Evolutionary conservation across 1,140 invertebrate genomes (phyloP), one percentile per base, ranked within the genome.

Genomic region (Teleogryllus occipitalis): DNA sequence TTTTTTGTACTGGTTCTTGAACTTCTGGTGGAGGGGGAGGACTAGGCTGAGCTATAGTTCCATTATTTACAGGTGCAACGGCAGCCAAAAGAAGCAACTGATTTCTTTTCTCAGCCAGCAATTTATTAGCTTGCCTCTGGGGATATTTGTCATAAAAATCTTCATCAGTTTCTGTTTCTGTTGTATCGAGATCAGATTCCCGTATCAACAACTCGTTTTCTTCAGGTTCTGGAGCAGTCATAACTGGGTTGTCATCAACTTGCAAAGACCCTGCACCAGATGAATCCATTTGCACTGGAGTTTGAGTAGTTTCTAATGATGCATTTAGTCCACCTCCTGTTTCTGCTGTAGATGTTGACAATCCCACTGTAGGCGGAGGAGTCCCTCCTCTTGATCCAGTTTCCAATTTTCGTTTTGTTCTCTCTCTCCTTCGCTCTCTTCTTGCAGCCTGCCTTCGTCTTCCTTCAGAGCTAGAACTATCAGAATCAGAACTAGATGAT

Each of bases 61-160:
- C 91, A 81, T 90, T 91, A 78, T 92, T 90, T 7, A 89, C 85
- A 7, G 90, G 86, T 0, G 88, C 81, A 5, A 86, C 83, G 6
- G 89, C 87, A 3, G 90, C 90, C 73, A 90, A 82, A 5, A 89
- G 82, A 83, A 92, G 85, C 54, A 92, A 81, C 81, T 93, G 91
- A 82, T 92, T 92, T 8, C 92, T 89, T 85, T 93, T 94, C 82
- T 94, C 92, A 12, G 90, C 90, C 39, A 93, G 82, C 76, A 93
- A 78, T 85, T 94, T 93, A 79, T 89, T 92, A 1, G 91, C 91
- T 74, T 93, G 83, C 81, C 88, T 88, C 81, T 94, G 92, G 2
- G 94, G 94, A 87, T 94, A 88, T 82, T 93, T 90, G 84, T 95
- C 93, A 84, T 95, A 95, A 86, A 95, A 95, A 82, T 95, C 93